Conservation (phyloP, 2,888 invertebrate species). For the Trisateles emortualis region DNA sequence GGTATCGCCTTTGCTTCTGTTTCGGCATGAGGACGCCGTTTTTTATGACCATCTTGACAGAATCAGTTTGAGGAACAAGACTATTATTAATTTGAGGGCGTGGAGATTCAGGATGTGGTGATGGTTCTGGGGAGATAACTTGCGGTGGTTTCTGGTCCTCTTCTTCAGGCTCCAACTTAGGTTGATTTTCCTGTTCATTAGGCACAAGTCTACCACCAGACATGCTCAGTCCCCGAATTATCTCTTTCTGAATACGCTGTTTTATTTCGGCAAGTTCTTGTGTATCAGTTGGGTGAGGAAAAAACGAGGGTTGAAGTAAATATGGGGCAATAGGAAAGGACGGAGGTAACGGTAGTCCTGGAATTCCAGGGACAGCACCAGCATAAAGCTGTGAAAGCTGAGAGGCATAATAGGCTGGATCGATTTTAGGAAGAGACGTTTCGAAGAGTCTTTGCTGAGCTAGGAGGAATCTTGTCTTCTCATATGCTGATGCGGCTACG, state of each 20-base stretch:
- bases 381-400: constrained; percentile 88
- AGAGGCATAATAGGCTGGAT: constrained; percentile 88
- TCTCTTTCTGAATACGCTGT: constrained; percentile 89
- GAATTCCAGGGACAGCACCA: constrained; percentile 84
- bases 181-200: constrained; percentile 69
- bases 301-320: constrained; percentile 88
- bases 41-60: constrained; percentile 96
- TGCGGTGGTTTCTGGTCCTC: constrained; percentile 84
- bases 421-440: constrained; percentile 87
- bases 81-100: constrained; percentile 79
- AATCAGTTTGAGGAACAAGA: constrained; percentile 83
- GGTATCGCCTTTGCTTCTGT: constrained; percentile 95
- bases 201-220: constrained; percentile 89
- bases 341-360: constrained; percentile 84
- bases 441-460: constrained; percentile 90
- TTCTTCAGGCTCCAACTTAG: constrained; percentile 82
- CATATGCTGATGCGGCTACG: constrained; percentile 76
- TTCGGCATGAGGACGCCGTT: constrained; percentile 96
- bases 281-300: constrained; percentile 85
- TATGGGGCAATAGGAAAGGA: constrained; percentile 85
- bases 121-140: constrained; percentile 74
- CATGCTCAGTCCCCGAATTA: constrained; percentile 89
- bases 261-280: constrained; percentile 90
- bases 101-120: constrained; percentile 81
- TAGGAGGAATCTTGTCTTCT: constrained; percentile 86